Evolutionary conservation across 2,113 vertebrate genomes (phyloP).

Genomic region (Albula goreensis): DNA sequence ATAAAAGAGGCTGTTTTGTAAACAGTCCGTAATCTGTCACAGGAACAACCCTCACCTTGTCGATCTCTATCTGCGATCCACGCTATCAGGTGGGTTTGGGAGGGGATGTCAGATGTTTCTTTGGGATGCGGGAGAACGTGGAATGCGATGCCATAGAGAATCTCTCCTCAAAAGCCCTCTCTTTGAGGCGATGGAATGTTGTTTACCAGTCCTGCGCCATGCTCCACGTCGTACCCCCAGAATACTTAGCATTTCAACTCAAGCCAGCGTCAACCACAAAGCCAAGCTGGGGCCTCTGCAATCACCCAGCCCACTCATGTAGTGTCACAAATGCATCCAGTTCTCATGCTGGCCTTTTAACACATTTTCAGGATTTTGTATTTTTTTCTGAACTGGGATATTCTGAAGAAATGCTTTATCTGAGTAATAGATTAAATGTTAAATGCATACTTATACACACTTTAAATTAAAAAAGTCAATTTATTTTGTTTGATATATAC

Average conservation of each 20-base stretch:
- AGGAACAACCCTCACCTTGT: neutral
- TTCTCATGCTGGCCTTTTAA: neutral
- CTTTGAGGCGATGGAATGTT: slow-evolving; percentile 23
- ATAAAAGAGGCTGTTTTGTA: slow-evolving; percentile 37
- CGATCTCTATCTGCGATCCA: slow-evolving; percentile 16
- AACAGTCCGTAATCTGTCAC: neutral
- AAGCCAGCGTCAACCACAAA: neutral
- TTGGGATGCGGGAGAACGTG: neutral
- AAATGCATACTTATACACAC: too few species aligned
- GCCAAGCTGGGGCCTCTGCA: neutral
- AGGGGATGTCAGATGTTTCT: neutral
- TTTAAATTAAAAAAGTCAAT: too few species aligned
- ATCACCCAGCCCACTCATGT: neutral
- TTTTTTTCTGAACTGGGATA: neutral
- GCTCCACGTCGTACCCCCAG: neutral
- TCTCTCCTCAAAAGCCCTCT: slow-evolving; percentile 11
- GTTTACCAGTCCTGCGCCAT: slow-evolving; percentile 9
- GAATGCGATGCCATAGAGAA: neutral
- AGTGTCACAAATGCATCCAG: neutral
- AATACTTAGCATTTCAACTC: slow-evolving; percentile 3
- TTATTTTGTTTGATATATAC: too few species aligned
- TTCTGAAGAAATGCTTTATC: too few species aligned
- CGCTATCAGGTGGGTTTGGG: slow-evolving; percentile 17
- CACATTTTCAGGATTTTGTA: neutral
- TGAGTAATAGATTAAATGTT: too few species aligned